A percentile compares a stretch with the other conserved stretches of the same genome.
These are phyloP conservation scores for Therioaphis trifolii DNA, from an alignment of 2,888 invertebrate species.

Conservation along the genomic window DNA sequence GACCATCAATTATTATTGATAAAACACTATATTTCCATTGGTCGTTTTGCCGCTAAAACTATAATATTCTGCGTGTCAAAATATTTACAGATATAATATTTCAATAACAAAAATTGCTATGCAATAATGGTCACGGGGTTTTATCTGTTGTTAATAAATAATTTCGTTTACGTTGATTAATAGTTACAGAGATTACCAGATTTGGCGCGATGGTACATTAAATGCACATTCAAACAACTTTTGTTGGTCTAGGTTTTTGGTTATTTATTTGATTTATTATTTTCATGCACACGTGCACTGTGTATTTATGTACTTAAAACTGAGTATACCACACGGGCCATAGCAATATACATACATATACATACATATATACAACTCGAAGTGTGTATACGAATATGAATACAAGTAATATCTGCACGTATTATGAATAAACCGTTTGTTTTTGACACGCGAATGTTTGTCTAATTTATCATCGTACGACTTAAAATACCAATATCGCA, in stretches of 20 bases:
- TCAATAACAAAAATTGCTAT: not conserved
- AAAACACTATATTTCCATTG: too few species aligned
- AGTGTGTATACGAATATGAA: too few species aligned
- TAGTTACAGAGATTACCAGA: conserved; percentile 1
- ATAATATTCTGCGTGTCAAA: not conserved
- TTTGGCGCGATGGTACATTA: not conserved
- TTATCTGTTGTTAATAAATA: conserved; percentile 11
- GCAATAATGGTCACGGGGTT: not conserved
- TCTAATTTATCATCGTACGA: too few species aligned
- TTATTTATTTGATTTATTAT: not conserved
- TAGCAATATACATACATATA: too few species aligned
- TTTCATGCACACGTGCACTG: not conserved
- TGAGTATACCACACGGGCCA: not conserved
- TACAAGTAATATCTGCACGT: too few species aligned
- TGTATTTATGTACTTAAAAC: not conserved
- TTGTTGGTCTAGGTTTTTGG: not conserved
- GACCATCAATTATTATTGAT: too few species aligned
- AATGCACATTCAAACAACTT: not conserved
- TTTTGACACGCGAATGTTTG: too few species aligned
- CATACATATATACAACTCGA: too few species aligned
- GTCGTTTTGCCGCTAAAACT: too few species aligned
- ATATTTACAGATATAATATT: not conserved
- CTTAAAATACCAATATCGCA: too few species aligned
- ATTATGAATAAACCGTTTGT: too few species aligned
- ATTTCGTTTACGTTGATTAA: conserved; percentile 5